Conservation (phyloP, 2,113 vertebrate species). For the Pantherophis guttatus region DNA sequence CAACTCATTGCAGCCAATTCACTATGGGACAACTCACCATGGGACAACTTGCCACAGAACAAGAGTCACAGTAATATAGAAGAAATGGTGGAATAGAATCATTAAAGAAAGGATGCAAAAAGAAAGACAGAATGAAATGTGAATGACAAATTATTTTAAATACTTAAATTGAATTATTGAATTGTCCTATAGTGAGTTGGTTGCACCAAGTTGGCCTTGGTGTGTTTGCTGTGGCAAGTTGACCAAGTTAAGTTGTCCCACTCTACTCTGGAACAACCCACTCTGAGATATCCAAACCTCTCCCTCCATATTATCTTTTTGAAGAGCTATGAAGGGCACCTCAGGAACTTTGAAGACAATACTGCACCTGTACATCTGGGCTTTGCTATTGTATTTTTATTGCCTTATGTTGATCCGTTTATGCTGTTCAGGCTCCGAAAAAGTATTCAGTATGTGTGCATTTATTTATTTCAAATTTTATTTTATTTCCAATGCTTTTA, state of each 20-base stretch:
- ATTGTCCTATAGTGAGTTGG: not conserved
- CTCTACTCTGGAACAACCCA: not conserved
- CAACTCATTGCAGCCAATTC: not conserved
- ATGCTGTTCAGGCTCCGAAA: not conserved
- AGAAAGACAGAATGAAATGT: not conserved
- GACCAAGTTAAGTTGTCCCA: not conserved
- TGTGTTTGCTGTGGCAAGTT: not conserved
- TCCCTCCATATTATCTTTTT: not conserved
- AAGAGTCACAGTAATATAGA: not conserved
- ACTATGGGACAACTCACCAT: not conserved
- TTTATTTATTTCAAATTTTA: not conserved
- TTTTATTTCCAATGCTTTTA: not conserved
- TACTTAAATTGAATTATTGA: not conserved
- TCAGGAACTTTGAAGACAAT: not conserved
- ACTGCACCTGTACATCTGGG: not conserved
- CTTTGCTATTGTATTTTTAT: not conserved
- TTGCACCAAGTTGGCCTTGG: not conserved
- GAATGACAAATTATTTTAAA: not conserved
- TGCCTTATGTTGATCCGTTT: not conserved
- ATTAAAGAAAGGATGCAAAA: not conserved
- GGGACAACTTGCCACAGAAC: not conserved
- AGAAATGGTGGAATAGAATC: not conserved
- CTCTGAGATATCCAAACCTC: not conserved
- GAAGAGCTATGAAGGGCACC: not conserved
- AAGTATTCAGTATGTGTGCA: not conserved